These are phyloP conservation scores for Drosophila parthenogenetica DNA, from an alignment of 2,888 invertebrate genomes.

Conservation along the genomic window DNA sequence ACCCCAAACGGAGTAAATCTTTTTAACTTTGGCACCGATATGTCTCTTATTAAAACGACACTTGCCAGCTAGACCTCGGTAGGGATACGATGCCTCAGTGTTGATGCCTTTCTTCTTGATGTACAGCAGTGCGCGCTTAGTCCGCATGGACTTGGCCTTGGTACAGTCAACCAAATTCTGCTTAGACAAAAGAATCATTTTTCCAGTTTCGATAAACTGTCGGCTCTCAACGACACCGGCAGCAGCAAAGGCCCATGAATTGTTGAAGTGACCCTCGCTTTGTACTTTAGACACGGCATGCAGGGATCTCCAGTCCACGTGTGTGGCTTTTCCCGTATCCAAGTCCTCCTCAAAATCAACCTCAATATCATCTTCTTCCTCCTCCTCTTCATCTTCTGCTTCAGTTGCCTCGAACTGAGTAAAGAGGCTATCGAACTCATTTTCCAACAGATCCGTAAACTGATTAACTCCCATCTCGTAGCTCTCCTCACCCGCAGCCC, in stretches of 20 bases:
- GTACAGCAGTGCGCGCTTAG: slow-evolving; percentile 14
- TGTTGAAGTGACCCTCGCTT: slow-evolving; percentile 33
- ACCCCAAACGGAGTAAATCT: not conserved
- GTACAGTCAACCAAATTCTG: slow-evolving; percentile 42
- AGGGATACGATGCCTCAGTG: slow-evolving; percentile 34
- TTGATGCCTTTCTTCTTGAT: slow-evolving; percentile 29
- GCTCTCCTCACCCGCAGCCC: slow-evolving; percentile 19
- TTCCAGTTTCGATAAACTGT: slow-evolving; percentile 10
- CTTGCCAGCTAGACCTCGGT: slow-evolving; percentile 7
- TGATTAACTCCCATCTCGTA: slow-evolving; percentile 40
- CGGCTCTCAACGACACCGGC: slow-evolving; percentile 38
- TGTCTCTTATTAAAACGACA: slow-evolving; percentile 1
- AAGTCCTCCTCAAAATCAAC: not conserved
- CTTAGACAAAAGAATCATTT: slow-evolving; percentile 20
- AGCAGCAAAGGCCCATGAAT: slow-evolving; percentile 42
- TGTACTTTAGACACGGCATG: slow-evolving; percentile 31
- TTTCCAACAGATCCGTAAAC: slow-evolving; percentile 9
- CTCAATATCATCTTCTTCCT: not conserved
- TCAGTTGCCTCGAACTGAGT: not conserved
- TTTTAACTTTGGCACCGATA: slow-evolving; percentile 13
- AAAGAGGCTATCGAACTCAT: slow-evolving; percentile 20
- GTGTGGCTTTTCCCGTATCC: too few relatives aligned
- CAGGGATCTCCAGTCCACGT: slow-evolving; percentile 28
- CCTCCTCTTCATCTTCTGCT: not conserved
- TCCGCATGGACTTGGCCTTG: not conserved